Base-by-base conservation (phyloP, 2,797 vertebrate genomes). In the Tangara arthus region DNA sequence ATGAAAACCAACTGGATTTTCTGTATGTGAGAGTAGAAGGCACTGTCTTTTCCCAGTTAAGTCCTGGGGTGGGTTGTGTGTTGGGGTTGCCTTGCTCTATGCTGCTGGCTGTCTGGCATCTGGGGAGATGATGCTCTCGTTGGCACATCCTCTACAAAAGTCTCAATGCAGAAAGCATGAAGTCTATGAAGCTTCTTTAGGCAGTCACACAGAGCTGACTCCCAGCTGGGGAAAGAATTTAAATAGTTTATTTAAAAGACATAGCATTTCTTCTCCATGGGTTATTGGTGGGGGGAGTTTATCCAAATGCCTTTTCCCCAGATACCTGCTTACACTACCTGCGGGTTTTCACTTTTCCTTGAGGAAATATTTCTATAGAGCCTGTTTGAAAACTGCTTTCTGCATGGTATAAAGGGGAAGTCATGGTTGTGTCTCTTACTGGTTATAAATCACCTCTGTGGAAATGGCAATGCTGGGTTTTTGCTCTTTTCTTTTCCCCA, bases 401-500 rank as follows among this genome's bases (percentile, higher is more conserved):
- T 88, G 22, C 15, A 26, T 15, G 24, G 9, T 60, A 11, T 39
- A 65, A 77, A 82, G 23, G 27, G 15, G 16, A 53, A 37, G 42
- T 52, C 10, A 3, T 34, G 15, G 4, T 46, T 71, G 15, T 77
- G 20, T 87, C 20, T 79, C 8, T n/a, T 65, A 28, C 2, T 50
- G 39, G 6, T 41, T 81, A 61, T 37, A 87, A 87, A 46, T 80
- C 8, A 71, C 11, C 15, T 90, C 81, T 68, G 21, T 84, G 66
- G 65, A 83, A 87, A 72, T 76, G 39, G 9, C 52, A 49, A 26
- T 55, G 20, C 39, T 78, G 26, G 1, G 3, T 7, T 76, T 90
- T 76, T 84, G 12, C 11, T 65, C 47, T 56, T 24, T 89, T 47
- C 4, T 90, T 20, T 32, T 11, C 27, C 87, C 37, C 97, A 99